A percentile compares a stretch with the other conserved stretches of the same genome.
Conservation (phyloP, 2,888 invertebrate species). For the Colletes collaris region DNA sequence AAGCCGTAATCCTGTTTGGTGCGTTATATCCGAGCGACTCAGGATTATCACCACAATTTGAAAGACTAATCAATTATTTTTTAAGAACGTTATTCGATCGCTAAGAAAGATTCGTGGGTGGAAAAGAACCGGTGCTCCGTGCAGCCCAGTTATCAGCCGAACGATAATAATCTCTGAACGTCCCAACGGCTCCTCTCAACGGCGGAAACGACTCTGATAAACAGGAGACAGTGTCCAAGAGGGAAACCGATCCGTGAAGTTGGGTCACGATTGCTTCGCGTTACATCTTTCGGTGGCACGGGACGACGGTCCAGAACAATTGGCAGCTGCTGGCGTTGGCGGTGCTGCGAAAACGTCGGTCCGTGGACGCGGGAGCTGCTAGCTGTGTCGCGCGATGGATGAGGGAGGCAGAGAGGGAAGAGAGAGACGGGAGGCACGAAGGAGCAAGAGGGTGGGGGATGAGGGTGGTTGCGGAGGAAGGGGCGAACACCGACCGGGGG, state of each 20-base stretch:
- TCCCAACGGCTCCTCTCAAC: background rate
- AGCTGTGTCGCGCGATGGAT: constrained; percentile 45
- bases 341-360: constrained; percentile 64
- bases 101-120: no score
- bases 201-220: background rate
- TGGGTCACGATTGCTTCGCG: constrained; percentile 53
- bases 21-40: no score
- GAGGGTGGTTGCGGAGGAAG: constrained; percentile 53
- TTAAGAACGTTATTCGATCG: no score
- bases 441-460: constrained; percentile 36
- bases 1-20: no score
- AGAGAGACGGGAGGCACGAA: constrained; percentile 31
- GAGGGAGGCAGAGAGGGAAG: constrained; percentile 34
- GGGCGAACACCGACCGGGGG: constrained; percentile 66
- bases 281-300: constrained; percentile 28
- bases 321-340: constrained; percentile 57
- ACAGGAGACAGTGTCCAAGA: background rate
- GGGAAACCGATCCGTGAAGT: background rate
- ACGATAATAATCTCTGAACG: no score
- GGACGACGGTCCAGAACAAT: constrained; percentile 37
- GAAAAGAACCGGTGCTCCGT: no score
- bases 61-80: no score
- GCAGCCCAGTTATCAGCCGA: no score
- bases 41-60: no score
- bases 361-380: constrained; percentile 58